These are phyloP conservation scores for Xiphorhynchus elegans DNA, from an alignment of 2,113 vertebrate genomes.

Conservation along the genomic window DNA sequence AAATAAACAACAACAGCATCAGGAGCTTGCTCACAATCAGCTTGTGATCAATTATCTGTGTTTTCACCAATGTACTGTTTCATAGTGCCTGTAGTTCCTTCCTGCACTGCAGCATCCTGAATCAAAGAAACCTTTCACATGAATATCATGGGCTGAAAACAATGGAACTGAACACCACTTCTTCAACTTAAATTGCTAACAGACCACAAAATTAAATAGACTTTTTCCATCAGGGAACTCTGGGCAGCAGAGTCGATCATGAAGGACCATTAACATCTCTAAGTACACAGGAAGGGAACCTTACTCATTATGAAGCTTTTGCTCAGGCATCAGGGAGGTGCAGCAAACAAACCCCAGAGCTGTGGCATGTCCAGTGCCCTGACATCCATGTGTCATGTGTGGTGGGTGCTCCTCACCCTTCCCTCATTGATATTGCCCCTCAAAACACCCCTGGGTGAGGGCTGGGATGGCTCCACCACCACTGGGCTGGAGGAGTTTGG, in stretches of 20 bases:
- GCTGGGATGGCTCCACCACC: not conserved
- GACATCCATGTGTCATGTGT: accelerated
- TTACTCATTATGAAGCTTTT: not conserved
- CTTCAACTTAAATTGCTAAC: slow-evolving; percentile 49
- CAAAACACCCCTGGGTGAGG: not conserved
- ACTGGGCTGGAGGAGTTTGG: not conserved
- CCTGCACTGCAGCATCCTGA: not conserved
- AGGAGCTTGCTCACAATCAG: not conserved
- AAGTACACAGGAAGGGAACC: not conserved
- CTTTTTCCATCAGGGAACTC: slow-evolving; percentile 45
- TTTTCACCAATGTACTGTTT: not conserved
- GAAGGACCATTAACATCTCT: not conserved
- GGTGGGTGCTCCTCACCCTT: not conserved
- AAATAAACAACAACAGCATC: not conserved
- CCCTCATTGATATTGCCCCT: accelerated
- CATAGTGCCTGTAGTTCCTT: not conserved
- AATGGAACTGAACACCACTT: slow-evolving; percentile 29
- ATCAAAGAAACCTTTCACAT: slow-evolving; percentile 19
- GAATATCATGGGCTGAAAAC: slow-evolving; percentile 16
- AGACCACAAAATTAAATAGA: slow-evolving; percentile 37
- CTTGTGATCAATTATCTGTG: not conserved
- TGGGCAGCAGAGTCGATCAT: not conserved
- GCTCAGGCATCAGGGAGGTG: not conserved
- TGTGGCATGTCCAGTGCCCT: accelerated
- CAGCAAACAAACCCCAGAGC: not conserved